These are phyloP conservation scores for Cremastinae sp. DNA, from an alignment of 2,888 invertebrate genomes.

Conservation along the genomic window DNA sequence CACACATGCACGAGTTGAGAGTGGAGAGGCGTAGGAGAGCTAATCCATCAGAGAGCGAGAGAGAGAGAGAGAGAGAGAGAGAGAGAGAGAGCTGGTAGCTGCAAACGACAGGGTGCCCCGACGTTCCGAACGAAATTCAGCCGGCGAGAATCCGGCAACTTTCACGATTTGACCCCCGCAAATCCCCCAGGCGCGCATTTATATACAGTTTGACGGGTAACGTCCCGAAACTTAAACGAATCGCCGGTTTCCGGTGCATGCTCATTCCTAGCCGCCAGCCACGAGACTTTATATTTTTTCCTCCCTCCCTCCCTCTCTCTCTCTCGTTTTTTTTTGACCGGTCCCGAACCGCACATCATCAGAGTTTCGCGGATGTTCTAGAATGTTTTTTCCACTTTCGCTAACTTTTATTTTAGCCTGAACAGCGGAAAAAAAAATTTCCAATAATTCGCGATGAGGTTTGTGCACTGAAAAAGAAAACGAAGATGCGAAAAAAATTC, in stretches of 20 bases:
- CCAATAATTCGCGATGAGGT: too few species aligned
- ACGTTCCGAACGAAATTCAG: constrained; percentile 37
- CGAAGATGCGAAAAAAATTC: too few species aligned
- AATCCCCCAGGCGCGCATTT: constrained; percentile 35
- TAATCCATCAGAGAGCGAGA: constrained; percentile 77
- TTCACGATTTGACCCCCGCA: constrained; percentile 62
- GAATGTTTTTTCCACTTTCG: neutral
- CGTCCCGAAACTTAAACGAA: constrained; percentile 50
- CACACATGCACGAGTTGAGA: constrained; percentile 48
- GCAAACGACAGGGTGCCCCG: constrained; percentile 72
- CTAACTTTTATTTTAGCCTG: neutral
- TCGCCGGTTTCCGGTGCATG: constrained; percentile 37
- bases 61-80: constrained; percentile 73
- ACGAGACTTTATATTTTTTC: constrained; percentile 51
- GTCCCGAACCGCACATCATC: constrained; percentile 22
- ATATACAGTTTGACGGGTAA: constrained; percentile 30
- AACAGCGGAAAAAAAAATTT: constrained; percentile 12
- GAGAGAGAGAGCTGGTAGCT: constrained; percentile 72
- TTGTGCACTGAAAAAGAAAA: too few species aligned
- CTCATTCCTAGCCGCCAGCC: constrained; percentile 32
- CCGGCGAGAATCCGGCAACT: constrained; percentile 44
- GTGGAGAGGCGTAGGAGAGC: constrained; percentile 70
- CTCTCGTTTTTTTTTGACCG: too few species aligned
- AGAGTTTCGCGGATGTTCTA: constrained; percentile 12
- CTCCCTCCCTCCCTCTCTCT: too few species aligned